A percentile compares a stretch with the other conserved stretches of the same genome.
These are phyloP conservation scores for Cyclargus thomasi DNA, from an alignment of 1,140 invertebrate species.

Conservation along the genomic window DNA sequence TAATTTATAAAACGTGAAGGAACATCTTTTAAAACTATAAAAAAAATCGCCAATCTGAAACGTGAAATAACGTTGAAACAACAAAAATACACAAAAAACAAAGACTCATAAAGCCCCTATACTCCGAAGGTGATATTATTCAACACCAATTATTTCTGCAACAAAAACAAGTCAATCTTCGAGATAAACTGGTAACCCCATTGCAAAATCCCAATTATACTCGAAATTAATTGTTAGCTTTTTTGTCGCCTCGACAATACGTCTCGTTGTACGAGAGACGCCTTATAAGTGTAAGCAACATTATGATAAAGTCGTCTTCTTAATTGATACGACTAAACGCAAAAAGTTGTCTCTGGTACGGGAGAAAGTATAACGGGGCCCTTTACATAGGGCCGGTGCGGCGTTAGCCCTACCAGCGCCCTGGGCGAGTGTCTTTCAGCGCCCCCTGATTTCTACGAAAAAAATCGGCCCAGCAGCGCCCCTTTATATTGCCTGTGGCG, in stretches of 20 bases:
- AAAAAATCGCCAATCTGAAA: too few species aligned
- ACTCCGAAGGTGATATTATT: too few species aligned
- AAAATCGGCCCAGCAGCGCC: too few species aligned
- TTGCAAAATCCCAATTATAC: constrained; percentile 12
- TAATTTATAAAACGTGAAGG: too few species aligned
- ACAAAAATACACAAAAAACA: too few species aligned
- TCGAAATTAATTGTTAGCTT: constrained; percentile 14
- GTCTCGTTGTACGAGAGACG: not conserved
- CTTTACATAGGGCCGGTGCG: not conserved
- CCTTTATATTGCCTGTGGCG: too few species aligned
- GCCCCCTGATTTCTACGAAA: too few species aligned
- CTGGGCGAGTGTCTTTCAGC: too few species aligned
- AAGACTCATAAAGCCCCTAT: too few species aligned
- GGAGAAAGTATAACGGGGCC: not conserved
- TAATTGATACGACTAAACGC: not conserved
- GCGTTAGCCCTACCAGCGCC: too few species aligned
- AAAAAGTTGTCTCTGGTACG: not conserved
- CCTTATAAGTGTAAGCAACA: constrained; percentile 3
- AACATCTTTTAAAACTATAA: too few species aligned
- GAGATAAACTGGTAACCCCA: constrained; percentile 11
- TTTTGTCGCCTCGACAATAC: constrained; percentile 8
- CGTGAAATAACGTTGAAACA: too few species aligned
- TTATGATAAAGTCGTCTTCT: constrained; percentile 4
- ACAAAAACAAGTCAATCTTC: constrained; percentile 1
- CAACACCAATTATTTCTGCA: not conserved